Base-by-base conservation (phyloP, 2,888 invertebrate species). In the Parochlus steinenii region DNA sequence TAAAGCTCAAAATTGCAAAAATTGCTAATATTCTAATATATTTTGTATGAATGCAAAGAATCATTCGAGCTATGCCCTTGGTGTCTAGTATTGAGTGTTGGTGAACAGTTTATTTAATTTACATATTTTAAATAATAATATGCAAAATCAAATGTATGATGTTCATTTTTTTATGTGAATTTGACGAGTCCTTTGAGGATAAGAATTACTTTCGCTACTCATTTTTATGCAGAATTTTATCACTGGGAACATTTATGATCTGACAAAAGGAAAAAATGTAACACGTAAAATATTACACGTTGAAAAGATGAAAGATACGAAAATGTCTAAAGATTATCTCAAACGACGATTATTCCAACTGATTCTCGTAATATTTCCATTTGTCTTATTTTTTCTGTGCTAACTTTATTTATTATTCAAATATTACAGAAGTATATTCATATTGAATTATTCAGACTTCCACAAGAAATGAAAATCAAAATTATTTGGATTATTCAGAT, bases 271-370 rank as follows among this genome's bases (percentile, higher is more conserved):
- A n/a, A n/a, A n/a, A n/a, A n/a, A n/a, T n/a, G 20, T 22, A 29
- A 34, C 34, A 34, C 34, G 34, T 34, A 34, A 34, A 34, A 34
- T 34, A 34, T 34, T 34, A 34, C 26, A 34, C 34, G 34, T 34
- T 34, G 29, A 28, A 34, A 34, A 29, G 15, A 34, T 28, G 34
- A 25, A 24, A 24, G 24, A 24, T 7, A 10, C n/a, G 19, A 33
- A 32, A 32, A 32, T 32, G 33, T 33, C 33, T 33, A 33, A 33
- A 25, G 25, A 25, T 23, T 23, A 23, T 32, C 24, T 33, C 33
- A 33, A 33, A 6, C 24, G 25, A 33, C 24, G 33, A 33, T 31
- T 31, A 31, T 31, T 22, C 14, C 6, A 6, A 5, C 23, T 31
- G 11, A 7, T 31, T 22, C 18, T 6, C n/a, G 20, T 20, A 22